Percentiles rank a stretch among this genome's conserved stretches.
phyloP scores from a whole-genome alignment of 2,113 vertebrate species.

The Zosterops borbonicus region DNA sequence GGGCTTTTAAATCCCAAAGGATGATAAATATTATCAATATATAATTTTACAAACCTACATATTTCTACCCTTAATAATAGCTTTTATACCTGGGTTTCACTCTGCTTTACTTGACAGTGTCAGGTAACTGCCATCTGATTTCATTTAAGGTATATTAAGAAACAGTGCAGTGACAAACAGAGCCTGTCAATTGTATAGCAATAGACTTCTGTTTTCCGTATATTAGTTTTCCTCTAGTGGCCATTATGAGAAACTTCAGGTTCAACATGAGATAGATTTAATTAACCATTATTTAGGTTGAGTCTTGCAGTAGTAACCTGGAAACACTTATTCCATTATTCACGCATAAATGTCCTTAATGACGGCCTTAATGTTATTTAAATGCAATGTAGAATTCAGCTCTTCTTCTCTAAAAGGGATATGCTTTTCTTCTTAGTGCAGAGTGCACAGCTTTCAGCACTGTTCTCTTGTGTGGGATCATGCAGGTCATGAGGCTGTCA shows the following conservation, averaged over 20 bases:
- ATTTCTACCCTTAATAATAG: neutral
- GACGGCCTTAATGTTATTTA: neutral
- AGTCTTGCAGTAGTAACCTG: neutral
- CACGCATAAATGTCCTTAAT: neutral
- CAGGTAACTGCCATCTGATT: neutral
- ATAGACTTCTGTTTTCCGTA: neutral
- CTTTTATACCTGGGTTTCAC: neutral
- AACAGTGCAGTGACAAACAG: neutral
- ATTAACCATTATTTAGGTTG: neutral
- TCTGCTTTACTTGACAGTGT: neutral
- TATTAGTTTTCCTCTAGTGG: constrained; percentile 38
- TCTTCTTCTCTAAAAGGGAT: neutral
- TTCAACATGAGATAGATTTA: neutral
- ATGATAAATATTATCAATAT: neutral
- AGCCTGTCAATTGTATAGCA: neutral
- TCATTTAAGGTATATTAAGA: neutral
- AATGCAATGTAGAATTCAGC: neutral
- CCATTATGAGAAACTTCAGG: neutral
- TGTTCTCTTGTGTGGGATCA: neutral
- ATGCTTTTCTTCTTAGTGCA: neutral
- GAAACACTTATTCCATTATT: neutral
- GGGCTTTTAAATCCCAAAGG: neutral
- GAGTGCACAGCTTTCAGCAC: neutral
- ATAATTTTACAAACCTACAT: neutral
- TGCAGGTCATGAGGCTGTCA: neutral